A percentile compares a stretch with the other conserved stretches of the same genome.
These are phyloP conservation scores for Zosterops japonicus DNA, from an alignment of 2,113 vertebrate genomes.

Conservation along the genomic window DNA sequence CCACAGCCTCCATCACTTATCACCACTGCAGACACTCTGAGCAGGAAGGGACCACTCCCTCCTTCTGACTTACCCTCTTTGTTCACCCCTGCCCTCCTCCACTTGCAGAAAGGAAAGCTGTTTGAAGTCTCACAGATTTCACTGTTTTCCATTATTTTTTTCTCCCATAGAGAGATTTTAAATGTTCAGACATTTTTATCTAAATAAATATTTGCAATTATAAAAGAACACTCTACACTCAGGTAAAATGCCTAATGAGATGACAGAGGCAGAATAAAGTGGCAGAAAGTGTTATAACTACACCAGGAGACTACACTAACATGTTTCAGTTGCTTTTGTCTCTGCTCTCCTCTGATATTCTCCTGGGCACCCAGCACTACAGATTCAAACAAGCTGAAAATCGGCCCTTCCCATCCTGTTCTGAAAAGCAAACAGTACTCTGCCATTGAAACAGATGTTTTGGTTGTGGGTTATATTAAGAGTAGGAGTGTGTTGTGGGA, in stretches of 20 bases:
- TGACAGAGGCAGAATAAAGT: not conserved
- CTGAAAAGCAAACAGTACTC: not conserved
- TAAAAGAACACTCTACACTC: not conserved
- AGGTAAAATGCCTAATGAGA: not conserved
- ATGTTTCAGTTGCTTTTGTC: not conserved
- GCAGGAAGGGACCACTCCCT: not conserved
- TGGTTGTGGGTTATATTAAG: not conserved
- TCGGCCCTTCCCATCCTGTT: not conserved
- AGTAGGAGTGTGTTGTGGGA: rapidly evolving
- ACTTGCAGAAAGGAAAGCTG: not conserved
- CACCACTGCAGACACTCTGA: not conserved
- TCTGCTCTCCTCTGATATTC: not conserved
- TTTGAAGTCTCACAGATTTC: not conserved
- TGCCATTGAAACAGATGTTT: not conserved
- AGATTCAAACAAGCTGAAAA: not conserved
- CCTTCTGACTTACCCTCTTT: not conserved
- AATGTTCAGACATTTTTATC: not conserved
- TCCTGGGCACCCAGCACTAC: not conserved
- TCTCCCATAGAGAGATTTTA: not conserved
- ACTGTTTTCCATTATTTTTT: not conserved
- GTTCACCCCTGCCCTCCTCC: rapidly evolving
- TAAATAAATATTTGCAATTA: not conserved
- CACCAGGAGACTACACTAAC: not conserved
- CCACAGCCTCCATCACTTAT: not conserved
- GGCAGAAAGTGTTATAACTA: not conserved